A percentile compares a stretch with the other conserved stretches of the same genome.
Conservation (phyloP, 1,140 invertebrate species). For the Camponotus floridanus region DNA sequence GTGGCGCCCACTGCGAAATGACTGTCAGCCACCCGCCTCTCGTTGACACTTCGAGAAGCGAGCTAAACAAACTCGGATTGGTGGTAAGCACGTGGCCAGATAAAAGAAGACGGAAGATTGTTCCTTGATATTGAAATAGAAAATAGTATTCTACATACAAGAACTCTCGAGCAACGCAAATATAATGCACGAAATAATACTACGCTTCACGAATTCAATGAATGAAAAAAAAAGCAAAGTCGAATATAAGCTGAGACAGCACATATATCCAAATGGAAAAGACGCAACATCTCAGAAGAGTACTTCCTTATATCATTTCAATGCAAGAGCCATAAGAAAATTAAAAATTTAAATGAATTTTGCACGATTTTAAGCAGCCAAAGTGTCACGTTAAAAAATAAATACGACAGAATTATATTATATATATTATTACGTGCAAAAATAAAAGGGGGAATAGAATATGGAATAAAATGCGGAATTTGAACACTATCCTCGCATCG, state of each 20-base stretch:
- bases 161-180: background rate
- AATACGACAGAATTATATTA: background rate
- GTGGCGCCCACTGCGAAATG: constrained; percentile 59
- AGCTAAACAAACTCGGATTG: constrained; percentile 65
- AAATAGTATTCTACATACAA: background rate
- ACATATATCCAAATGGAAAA: background rate
- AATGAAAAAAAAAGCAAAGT: background rate
- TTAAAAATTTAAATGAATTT: too few species aligned
- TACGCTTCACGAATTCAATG: background rate
- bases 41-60: constrained; percentile 61
- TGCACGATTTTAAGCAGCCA: background rate
- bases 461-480: background rate
- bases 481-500: background rate
- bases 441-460: background rate
- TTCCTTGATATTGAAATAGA: background rate
- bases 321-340: background rate
- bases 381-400: background rate
- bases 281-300: background rate
- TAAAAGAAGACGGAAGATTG: constrained; percentile 23
- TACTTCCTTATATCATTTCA: background rate
- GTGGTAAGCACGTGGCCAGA: constrained; percentile 39
- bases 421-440: background rate
- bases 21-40: constrained; percentile 48
- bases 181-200: background rate
- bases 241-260: background rate